Percentiles rank a stretch among this genome's conserved stretches.
phyloP scores from a whole-genome alignment of 2,888 invertebrate species.

The Miltochrista miniata region DNA sequence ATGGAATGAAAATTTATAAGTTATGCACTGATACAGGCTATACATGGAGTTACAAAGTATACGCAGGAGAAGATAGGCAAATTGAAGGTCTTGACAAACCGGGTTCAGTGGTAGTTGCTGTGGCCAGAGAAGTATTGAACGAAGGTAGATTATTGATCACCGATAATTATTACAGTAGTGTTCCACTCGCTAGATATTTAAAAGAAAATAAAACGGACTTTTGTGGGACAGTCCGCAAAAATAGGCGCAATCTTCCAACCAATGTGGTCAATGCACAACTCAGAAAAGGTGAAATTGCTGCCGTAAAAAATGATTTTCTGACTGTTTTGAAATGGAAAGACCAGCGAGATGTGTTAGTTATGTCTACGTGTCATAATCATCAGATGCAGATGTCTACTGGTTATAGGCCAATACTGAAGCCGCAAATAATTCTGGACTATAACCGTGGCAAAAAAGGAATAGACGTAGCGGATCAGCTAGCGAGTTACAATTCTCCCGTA shows the following conservation, averaged over 20 bases:
- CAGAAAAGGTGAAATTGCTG: background rate
- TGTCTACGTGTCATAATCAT: background rate
- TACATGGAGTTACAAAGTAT: background rate
- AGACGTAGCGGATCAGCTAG: conserved; percentile 18
- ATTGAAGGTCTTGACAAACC: background rate
- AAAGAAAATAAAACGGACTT: background rate
- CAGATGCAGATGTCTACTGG: conserved; percentile 13
- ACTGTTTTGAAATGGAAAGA: background rate
- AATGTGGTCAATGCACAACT: background rate
- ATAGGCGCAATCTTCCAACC: background rate
- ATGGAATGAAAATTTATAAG: background rate
- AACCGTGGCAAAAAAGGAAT: conserved; percentile 22
- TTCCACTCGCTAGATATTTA: background rate
- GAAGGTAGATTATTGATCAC: background rate
- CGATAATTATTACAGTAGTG: background rate
- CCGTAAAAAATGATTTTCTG: background rate
- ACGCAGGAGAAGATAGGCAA: background rate
- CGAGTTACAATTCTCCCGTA: conserved; percentile 13
- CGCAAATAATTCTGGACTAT: conserved; percentile 14
- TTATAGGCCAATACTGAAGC: conserved; percentile 6
- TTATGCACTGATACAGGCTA: background rate
- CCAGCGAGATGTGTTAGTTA: background rate
- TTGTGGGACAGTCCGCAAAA: background rate
- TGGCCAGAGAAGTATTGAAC: background rate
- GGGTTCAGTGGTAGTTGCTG: background rate